Conservation (phyloP, 2,888 invertebrate genomes). For the Drosophila gaucha region DNA sequence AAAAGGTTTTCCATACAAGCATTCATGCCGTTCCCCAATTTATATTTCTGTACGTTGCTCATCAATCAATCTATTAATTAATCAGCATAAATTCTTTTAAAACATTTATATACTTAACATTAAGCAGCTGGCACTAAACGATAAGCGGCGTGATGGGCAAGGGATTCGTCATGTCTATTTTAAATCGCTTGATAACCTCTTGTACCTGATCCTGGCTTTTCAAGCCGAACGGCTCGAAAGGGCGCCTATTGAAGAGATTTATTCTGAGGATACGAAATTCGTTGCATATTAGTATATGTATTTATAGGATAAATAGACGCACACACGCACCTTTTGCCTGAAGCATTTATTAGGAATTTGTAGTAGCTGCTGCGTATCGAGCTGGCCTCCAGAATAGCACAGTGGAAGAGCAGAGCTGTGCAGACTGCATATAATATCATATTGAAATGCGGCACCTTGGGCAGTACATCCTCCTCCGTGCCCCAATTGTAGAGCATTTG, state of each 20-base stretch:
- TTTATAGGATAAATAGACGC: neutral
- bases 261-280: constrained; percentile 25
- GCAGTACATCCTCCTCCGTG: constrained; percentile 87
- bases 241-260: constrained; percentile 45
- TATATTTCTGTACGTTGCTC: neutral
- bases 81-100: neutral
- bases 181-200: constrained; percentile 44
- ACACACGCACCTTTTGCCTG: constrained; percentile 87
- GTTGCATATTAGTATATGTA: neutral
- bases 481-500: constrained; percentile 90
- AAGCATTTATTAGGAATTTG: constrained; percentile 90
- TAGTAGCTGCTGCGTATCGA: constrained; percentile 91
- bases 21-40: neutral
- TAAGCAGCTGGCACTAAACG: constrained; percentile 25
- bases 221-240: constrained; percentile 51
- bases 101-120: constrained; percentile 1
- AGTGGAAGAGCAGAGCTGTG: constrained; percentile 90
- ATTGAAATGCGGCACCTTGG: constrained; percentile 88
- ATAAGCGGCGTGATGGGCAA: constrained; percentile 41
- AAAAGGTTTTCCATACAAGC: neutral
- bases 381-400: constrained; percentile 90
- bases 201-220: constrained; percentile 45
- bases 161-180: constrained; percentile 47
- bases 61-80: neutral
- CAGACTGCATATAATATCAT: constrained; percentile 89